Evolutionary conservation across 2,113 vertebrate genomes (phyloP), one percentile per base, ranked within the genome.

Genomic region (Larimichthys crocea): DNA sequence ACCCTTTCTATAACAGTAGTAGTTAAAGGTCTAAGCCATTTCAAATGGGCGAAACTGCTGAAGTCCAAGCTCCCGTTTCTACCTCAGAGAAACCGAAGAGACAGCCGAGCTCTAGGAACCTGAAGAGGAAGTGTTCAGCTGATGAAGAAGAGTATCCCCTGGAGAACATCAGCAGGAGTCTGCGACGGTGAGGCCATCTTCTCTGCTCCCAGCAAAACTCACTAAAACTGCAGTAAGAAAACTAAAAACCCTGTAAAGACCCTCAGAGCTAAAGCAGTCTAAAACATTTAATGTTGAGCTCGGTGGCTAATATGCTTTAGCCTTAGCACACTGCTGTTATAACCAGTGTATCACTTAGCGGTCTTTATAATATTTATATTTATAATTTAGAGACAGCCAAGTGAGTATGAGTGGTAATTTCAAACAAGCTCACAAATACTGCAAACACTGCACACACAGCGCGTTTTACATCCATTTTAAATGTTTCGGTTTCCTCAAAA

Each of bases 11-110:
- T 11, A 35, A 3, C 26, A 44, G 2, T 2, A 40, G 0, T 53
- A 70, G 68, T 44, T 31, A 59, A 63, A 60, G 35, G 3, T 11
- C 3, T 26, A 0, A 22, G 17, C 20, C 0, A 2, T 40, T 88
- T 78, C 20, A 74, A 76, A 95, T 94, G 94, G 92, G 82, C 31
- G 90, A 88, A 63, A 68, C 69, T 1, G 62, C 40, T 2, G 89
- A 85, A 56, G 46, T 59, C 6, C 75, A 40, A 12, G 44, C 29
- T 53, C 44, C 15, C 3, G 22, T 31, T 74, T 17, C 68, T 4
- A 40, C 22, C 14, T 19, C 48, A 4, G 88, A 79, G 12, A 70
- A 73, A 31, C 82, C 61, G 14, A 82, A 59, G 40, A 90, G 87
- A 69, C 78, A 50, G 8, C 24, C 75, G 26, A 85, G 89, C 59